A percentile compares a stretch with the other conserved stretches of the same genome.
phyloP scores from a whole-genome alignment of 2,113 vertebrate species.

The Labeo catla region DNA sequence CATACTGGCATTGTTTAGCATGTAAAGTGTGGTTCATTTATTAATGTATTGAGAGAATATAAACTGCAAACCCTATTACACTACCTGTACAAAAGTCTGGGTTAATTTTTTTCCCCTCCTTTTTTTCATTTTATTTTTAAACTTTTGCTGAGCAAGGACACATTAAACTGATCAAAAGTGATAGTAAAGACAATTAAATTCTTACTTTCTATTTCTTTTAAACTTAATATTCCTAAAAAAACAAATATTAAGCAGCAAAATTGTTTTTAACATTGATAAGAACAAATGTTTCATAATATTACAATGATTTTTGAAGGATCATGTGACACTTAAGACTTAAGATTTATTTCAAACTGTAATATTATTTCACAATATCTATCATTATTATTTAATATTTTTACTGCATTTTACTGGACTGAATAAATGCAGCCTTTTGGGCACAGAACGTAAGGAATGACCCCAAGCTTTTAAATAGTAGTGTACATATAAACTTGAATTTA shows the following conservation, averaged over 20 bases:
- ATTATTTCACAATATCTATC: not conserved
- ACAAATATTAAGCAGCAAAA: not conserved
- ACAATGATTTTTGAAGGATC: not conserved
- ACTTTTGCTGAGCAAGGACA: not conserved
- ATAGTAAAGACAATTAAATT: not conserved
- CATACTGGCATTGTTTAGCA: not conserved
- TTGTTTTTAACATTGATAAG: too few species aligned
- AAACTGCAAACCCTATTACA: slow-evolving; percentile 4
- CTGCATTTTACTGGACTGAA: not conserved
- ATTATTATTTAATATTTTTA: not conserved
- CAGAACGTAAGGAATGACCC: not conserved
- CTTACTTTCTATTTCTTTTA: not conserved
- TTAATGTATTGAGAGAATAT: not conserved
- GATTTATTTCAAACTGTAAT: too few species aligned
- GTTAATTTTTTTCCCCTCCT: too few species aligned
- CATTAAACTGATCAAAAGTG: not conserved
- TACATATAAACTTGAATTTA: not conserved
- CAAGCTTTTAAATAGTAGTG: not conserved
- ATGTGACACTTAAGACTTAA: too few species aligned
- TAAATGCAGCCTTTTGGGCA: not conserved
- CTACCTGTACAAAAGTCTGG: not conserved
- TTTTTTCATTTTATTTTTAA: too few species aligned
- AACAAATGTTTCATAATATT: not conserved
- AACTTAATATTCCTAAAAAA: not conserved
- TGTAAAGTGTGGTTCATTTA: not conserved